Conservation (phyloP, 2,797 vertebrate species). For the Gila robusta region DNA sequence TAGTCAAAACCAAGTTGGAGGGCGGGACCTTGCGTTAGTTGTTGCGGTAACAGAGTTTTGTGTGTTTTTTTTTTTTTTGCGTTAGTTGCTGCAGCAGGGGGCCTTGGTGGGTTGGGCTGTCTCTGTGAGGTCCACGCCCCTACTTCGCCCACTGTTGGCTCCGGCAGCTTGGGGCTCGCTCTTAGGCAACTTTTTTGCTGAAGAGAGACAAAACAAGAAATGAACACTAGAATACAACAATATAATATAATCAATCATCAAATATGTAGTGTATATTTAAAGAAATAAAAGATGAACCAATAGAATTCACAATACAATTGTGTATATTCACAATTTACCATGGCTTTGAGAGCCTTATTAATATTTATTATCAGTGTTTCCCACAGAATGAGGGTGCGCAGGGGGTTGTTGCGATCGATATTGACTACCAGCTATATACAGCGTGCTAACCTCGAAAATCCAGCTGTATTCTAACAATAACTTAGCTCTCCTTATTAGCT, state of each 20-base stretch:
- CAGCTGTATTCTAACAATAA: too few relatives aligned
- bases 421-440: too few relatives aligned
- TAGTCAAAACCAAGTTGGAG: constrained; percentile 70
- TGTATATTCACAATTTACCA: background rate
- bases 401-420: too few relatives aligned
- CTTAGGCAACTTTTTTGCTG: constrained; percentile 98
- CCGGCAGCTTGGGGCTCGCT: constrained; percentile 91
- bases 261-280: background rate
- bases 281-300: background rate
- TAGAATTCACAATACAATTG: background rate
- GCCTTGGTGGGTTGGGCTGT: constrained; percentile 90
- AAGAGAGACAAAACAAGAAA: constrained; percentile 39
- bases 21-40: constrained; percentile 81
- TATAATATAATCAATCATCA: background rate
- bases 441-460: too few relatives aligned
- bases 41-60: constrained; percentile 80
- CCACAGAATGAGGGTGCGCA: too few relatives aligned
- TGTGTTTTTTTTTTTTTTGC: constrained; percentile 65
- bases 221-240: background rate
- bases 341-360: background rate
- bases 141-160: constrained; percentile 85
- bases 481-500: too few relatives aligned
- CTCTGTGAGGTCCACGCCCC: constrained; percentile 95
- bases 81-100: constrained; percentile 96
- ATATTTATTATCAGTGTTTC: too few relatives aligned